phyloP scores from a whole-genome alignment of 2,113 vertebrate genomes.

The Bostrychus sinensis region DNA sequence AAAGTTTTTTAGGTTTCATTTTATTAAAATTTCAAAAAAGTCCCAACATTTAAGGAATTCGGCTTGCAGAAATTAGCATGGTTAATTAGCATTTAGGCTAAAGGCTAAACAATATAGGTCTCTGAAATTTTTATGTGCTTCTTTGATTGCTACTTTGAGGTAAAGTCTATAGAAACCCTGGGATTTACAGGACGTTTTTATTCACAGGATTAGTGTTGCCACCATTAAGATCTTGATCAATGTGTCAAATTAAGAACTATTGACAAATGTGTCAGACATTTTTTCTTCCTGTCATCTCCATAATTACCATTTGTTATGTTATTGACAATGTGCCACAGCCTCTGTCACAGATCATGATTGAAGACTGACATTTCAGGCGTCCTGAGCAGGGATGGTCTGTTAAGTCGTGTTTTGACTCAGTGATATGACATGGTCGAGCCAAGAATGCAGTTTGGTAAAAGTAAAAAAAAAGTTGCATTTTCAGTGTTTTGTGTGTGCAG shows the following conservation, averaged over 20 bases:
- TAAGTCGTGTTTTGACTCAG: neutral
- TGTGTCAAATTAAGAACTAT: slow-evolving; percentile 35
- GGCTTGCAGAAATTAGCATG: too few species aligned
- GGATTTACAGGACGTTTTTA: neutral
- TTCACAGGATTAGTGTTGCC: neutral
- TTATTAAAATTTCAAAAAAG: too few species aligned
- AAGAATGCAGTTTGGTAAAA: too few species aligned
- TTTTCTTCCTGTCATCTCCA: slow-evolving; percentile 7
- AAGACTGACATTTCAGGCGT: neutral
- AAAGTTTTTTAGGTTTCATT: too few species aligned
- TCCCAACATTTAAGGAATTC: too few species aligned
- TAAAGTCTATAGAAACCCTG: neutral
- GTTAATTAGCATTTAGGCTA: too few species aligned
- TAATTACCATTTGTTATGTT: slow-evolving; percentile 36
- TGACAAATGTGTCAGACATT: slow-evolving; percentile 22
- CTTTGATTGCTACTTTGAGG: too few species aligned
- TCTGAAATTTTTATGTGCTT: too few species aligned
- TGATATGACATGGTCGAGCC: neutral
- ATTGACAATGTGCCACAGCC: slow-evolving; percentile 38
- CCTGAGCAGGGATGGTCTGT: neutral
- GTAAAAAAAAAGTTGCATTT: too few species aligned
- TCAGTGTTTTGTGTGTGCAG: too few species aligned
- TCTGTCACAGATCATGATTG: slow-evolving; percentile 14
- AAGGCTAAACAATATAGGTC: too few species aligned
- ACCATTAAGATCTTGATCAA: slow-evolving; percentile 6